Evolutionary conservation across 2,113 vertebrate genomes (phyloP), one percentile per base, ranked within the genome.

Genomic region (Hystrix brachyura): DNA sequence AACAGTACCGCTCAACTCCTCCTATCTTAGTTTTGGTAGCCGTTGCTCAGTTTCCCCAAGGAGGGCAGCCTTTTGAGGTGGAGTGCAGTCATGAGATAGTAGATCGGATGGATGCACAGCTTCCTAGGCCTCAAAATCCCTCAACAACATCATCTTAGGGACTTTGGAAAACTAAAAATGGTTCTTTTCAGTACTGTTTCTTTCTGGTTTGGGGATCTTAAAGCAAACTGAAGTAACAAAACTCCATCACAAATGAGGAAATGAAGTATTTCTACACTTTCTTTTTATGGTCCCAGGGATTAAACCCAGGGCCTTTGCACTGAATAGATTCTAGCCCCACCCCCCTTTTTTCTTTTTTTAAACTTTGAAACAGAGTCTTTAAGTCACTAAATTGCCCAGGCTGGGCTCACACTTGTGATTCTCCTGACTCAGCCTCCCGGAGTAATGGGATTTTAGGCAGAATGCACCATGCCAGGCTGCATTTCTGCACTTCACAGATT

Each of bases 191-290:
- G 32, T 69, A 8, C 59, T 91, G 51, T 72, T 65, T 81, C 69
- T 81, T 95, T 93, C 90, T 55, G 17, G 34, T 81, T 96, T 96
- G 2, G 62, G 76, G 74, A 92, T 43, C 59, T 71, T 88, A 88
- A 76, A 91, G 48, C 11, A 13, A 80, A 29, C 21, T 18, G 23
- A 72, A 57, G 34, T 53, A 43, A 79, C 19, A 92, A 53, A 55
- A 9, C 60, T 64, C 38, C 43, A 57, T 55, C 60, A 17, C 6
- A 2, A 34, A 38, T 11, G 55, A 92, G 10, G 55, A 76, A 72
- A 57, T 4, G 34, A 83, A 80, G 21, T 53, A 21, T 65, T 91
- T 84, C 88, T 85, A 19, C 5, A 62, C 60, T 65, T 71, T 19
- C n/a, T 71, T 76, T 76, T 15, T 29, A 76, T 76, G 72, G 23